phyloP scores from a whole-genome alignment of 2,797 vertebrate species.

The Ciconia nigra region DNA sequence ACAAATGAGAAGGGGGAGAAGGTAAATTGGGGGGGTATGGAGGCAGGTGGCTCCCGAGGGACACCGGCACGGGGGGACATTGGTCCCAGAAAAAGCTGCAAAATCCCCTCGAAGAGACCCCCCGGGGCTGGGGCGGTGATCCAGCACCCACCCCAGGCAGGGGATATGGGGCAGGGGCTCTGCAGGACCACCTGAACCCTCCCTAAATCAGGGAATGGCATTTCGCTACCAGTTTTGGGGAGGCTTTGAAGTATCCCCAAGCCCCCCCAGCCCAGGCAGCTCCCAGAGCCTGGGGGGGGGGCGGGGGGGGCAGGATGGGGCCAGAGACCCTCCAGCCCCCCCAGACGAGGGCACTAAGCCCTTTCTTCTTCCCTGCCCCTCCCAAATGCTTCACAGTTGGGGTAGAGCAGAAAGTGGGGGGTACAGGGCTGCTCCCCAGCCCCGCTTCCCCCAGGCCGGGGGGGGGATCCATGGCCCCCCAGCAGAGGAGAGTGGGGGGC shows the following conservation, averaged over 20 bases:
- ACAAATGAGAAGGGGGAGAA: not conserved
- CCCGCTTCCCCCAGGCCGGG: not conserved
- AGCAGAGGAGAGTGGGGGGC: not conserved
- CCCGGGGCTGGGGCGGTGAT: not conserved
- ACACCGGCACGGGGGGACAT: not conserved
- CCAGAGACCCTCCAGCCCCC: not conserved
- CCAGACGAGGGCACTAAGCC: rapidly evolving
- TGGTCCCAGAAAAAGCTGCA: conserved; percentile 1
- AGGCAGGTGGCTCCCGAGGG: not conserved
- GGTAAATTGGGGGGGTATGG: rapidly evolving
- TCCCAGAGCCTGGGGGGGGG: not conserved
- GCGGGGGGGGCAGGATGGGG: rapidly evolving
- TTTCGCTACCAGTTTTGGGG: not conserved
- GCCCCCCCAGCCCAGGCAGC: not conserved
- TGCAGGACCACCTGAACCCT: not conserved
- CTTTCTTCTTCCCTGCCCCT: not conserved
- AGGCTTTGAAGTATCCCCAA: not conserved
- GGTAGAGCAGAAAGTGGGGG: not conserved
- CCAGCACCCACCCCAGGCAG: not conserved
- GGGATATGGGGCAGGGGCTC: not conserved
- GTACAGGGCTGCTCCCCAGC: not conserved
- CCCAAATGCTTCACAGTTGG: not conserved
- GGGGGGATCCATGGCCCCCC: not conserved
- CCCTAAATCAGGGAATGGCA: not conserved
- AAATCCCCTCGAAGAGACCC: not conserved